Evolutionary conservation across 1,140 invertebrate species (phyloP).

Genomic region (Drosophila murphyi): DNA sequence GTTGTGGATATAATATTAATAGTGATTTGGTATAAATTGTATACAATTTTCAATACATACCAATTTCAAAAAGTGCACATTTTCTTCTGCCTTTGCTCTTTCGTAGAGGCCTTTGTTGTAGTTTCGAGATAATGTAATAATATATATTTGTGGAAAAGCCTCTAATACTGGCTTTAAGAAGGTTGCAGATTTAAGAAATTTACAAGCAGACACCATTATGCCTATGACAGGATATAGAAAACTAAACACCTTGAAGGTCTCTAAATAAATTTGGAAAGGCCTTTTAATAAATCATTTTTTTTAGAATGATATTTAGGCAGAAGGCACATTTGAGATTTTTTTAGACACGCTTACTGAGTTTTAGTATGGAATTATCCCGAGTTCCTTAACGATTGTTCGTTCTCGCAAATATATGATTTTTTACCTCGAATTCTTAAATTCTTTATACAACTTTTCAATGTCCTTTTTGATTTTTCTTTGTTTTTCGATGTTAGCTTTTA

Average conservation of each 20-base stretch:
- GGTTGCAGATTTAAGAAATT: not conserved
- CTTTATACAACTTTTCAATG: not conserved
- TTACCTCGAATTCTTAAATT: too few species aligned
- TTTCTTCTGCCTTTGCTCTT: slow-evolving; percentile 22
- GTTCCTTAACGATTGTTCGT: not conserved
- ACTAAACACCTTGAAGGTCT: not conserved
- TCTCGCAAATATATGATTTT: not conserved
- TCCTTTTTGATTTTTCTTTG: not conserved
- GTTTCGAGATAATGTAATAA: not conserved
- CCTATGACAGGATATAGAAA: not conserved
- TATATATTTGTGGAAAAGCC: not conserved
- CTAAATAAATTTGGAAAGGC: not conserved
- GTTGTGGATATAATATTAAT: too few species aligned
- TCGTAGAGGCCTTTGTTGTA: slow-evolving; percentile 10
- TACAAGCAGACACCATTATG: slow-evolving; percentile 1
- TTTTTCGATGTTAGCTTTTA: not conserved
- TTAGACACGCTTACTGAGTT: too few species aligned
- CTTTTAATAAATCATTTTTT: not conserved
- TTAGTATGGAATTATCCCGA: not conserved
- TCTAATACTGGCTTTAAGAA: not conserved
- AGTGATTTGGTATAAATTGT: not conserved
- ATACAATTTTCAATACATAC: not conserved
- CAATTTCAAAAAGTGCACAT: slow-evolving; percentile 34
- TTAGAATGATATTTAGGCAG: too few species aligned
- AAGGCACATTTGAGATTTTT: too few species aligned